Evolutionary conservation across 2,797 vertebrate genomes (phyloP).

Genomic region (Parotocinclus haroldoi): DNA sequence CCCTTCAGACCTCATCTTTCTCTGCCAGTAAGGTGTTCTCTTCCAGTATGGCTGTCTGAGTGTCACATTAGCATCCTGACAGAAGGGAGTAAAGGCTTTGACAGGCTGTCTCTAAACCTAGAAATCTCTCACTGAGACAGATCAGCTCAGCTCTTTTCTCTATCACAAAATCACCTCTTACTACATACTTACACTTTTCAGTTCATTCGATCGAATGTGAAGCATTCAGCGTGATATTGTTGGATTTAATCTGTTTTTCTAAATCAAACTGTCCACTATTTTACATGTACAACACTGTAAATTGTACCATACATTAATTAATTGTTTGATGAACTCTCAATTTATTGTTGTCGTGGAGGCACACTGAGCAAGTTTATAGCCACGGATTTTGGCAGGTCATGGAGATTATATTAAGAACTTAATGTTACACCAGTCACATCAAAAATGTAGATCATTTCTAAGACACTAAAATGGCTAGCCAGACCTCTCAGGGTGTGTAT

Average conservation of each 20-base stretch:
- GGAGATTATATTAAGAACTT: constrained; percentile 15
- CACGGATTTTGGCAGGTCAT: constrained; percentile 18
- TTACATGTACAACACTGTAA: no score
- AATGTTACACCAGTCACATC: constrained; percentile 26
- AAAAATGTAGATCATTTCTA: constrained; percentile 13
- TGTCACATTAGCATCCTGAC: constrained; percentile 28
- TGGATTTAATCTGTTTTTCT: no score
- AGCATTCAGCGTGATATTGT: neutral
- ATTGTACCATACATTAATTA: no score
- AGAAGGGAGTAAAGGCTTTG: constrained; percentile 21
- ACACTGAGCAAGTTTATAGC: constrained; percentile 25
- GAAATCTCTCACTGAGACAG: constrained; percentile 2
- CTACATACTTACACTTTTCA: constrained; percentile 6
- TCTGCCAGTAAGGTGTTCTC: neutral
- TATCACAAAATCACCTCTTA: constrained; percentile 13
- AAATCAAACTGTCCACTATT: no score
- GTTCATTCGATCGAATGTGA: neutral
- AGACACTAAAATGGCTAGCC: neutral
- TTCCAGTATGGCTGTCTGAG: constrained; percentile 10
- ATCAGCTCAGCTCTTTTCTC: constrained; percentile 4
- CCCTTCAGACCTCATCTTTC: neutral
- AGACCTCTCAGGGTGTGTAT: neutral
- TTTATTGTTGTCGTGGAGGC: neutral
- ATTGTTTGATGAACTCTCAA: no score
- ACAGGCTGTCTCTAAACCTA: constrained; percentile 26